Evolutionary conservation across 2,797 vertebrate species (phyloP), one percentile per base, ranked within the genome.

Genomic region (Melanotaenia nigrans): DNA sequence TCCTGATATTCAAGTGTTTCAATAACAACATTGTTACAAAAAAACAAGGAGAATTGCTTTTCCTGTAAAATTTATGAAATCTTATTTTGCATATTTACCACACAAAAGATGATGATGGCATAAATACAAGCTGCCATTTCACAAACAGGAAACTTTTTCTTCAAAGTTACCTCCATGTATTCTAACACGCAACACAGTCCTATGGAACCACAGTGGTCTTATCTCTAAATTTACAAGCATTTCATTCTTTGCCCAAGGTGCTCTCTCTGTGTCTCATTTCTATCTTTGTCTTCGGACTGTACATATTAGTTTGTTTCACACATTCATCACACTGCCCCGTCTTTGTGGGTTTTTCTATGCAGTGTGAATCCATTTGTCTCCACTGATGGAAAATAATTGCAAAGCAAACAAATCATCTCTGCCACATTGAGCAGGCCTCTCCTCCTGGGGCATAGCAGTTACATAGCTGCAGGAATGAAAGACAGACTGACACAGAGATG

Each of bases 391-490:
- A 97, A 96, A 96, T 96, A 98, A 97, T 97, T 94, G 95, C 95
- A 97, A 97, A 97, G 96, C 96, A 97, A 96, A 97, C 97, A 97
- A 96, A 97, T 98, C 95, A 97, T 91, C 89, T 92, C 92, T 93
- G 94, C 94, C 95, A 96, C 95, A 94, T 94, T 96, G 96, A 95
- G 89, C 94, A 90, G 93, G 94, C 92, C 95, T 95, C 95, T 92
- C 78, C 94, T 95, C 93, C 71, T 61, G 94, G 94, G 94, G 94
- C 62, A 79, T 69, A 86, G 92, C 90, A 91, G 89, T 90, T 92
- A 91, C 87, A 89, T 89, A 76, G 75, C 86, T 87, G 76, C 77
- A 88, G 83, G 79, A 88, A 73, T 81, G 81, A 90, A 77, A 82
- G 84, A 88, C 79, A 66, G 78, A 75, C 76, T 9, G 66, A 84